A percentile compares a stretch with the other conserved stretches of the same genome.
phyloP scores from a whole-genome alignment of 1,140 invertebrate species.

The Aporrectodea caliginosa region DNA sequence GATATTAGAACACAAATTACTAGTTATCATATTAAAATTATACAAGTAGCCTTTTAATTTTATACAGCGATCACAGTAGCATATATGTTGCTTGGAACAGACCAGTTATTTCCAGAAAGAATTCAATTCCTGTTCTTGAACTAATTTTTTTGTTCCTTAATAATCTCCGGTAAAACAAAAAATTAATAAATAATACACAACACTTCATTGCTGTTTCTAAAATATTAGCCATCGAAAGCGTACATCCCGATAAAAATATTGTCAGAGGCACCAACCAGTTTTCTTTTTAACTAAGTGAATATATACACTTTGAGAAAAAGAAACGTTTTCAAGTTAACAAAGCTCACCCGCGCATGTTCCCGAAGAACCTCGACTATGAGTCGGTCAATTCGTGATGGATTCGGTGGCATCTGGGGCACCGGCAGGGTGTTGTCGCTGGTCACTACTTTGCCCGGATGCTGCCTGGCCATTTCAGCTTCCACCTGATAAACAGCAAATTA shows the following conservation, averaged over 20 bases:
- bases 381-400: slow-evolving; percentile 76
- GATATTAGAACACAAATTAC: too few species aligned
- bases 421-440: slow-evolving; percentile 67
- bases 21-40: too few species aligned
- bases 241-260: neutral
- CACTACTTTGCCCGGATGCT: slow-evolving; percentile 75
- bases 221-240: too few species aligned
- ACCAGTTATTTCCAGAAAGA: too few species aligned
- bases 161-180: neutral
- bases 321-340: too few species aligned
- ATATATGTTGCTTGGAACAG: too few species aligned
- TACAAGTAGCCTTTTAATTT: too few species aligned
- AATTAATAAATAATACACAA: neutral
- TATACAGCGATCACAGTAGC: too few species aligned
- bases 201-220: neutral
- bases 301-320: too few species aligned
- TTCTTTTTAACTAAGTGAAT: neutral
- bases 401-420: slow-evolving; percentile 64
- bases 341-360: slow-evolving; percentile 67
- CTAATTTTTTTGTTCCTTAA: neutral
- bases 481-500: too few species aligned
- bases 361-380: slow-evolving; percentile 77
- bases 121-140: too few species aligned
- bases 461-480: slow-evolving; percentile 73
- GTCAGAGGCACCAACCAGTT: neutral